Base-by-base conservation (phyloP, 1,140 invertebrate species). In the Mesaphorura yosii region DNA sequence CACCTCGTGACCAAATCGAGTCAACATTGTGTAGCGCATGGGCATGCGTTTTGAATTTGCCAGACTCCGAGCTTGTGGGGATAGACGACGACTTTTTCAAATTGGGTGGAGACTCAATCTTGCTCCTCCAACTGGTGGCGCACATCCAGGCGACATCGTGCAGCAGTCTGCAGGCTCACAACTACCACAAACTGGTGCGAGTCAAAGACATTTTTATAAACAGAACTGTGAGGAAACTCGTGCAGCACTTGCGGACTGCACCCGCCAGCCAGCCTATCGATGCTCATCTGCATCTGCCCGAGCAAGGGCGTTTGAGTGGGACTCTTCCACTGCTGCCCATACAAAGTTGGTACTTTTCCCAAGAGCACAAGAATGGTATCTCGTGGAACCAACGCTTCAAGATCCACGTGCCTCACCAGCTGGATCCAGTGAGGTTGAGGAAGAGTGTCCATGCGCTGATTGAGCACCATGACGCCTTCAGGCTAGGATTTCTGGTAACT, bases 31-130 rank as follows among this genome's bases (percentile, higher is more conserved):
- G 5, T 34, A n/a, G 17, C 5, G 20, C 27, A 19, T 51, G 48
- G 48, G 34, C n/a, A 10, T 14, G 26, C 7, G 48, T 42, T 3
- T 22, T 42, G 15, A 22, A 22, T 22, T 15, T 51, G 3, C 4
- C 14, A 25, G 17, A 5, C 15, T 7, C 5, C 5, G 3, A 22
- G 4, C 5, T 10, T 20, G 28, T 52, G 7, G 39, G 41, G 5
- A 14, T 45, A 28, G 15, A 27, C 37, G 39, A 42, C 51, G 27
- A 48, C 26, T 47, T 52, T 28, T 52, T 52, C 23, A 7, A 12
- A 3, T n/a, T 52, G 6, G 51, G 51, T 25, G 51, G 51, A 6
- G 51, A 52, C 40, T 40, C 37, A 26, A 51, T 51, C 28, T n/a
- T 19, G n/a, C 25, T n/a, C 7, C 25, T 51, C 20, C 19, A 26